phyloP scores from a whole-genome alignment of 2,113 vertebrate species.

The Carollia perspicillata region DNA sequence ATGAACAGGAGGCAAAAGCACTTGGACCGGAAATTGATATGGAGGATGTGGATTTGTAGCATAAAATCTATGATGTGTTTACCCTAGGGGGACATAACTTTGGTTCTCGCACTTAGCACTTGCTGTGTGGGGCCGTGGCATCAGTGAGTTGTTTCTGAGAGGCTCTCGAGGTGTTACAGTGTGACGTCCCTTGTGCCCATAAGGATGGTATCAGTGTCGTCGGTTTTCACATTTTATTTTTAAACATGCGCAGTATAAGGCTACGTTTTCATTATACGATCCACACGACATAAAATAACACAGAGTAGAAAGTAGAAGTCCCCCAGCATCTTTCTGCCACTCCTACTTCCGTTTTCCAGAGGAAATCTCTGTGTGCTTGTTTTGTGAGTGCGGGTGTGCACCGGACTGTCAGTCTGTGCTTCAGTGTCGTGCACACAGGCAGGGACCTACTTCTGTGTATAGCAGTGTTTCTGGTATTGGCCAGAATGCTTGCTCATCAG shows the following conservation, averaged over 20 bases:
- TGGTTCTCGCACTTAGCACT: background rate
- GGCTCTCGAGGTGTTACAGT: background rate
- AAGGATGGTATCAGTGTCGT: background rate
- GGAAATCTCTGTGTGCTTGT: background rate
- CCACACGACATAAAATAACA: background rate
- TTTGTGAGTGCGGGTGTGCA: background rate
- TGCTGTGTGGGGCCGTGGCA: background rate
- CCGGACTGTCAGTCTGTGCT: background rate
- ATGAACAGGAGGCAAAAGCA: conserved; percentile 18
- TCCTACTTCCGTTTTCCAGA: background rate
- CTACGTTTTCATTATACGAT: background rate
- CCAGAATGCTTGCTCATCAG: background rate
- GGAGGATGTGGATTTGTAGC: background rate
- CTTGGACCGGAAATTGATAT: conserved; percentile 30
- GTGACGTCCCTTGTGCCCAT: background rate
- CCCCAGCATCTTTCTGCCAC: background rate
- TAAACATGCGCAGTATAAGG: background rate
- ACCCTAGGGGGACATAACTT: background rate
- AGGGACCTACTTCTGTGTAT: background rate
- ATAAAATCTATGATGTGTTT: background rate
- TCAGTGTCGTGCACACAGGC: background rate
- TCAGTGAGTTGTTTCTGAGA: background rate
- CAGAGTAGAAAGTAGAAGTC: background rate
- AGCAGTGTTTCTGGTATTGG: background rate
- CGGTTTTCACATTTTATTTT: background rate